Evolutionary conservation across 2,797 vertebrate species (phyloP).

Genomic region (Ctenopoma kingsleyae): DNA sequence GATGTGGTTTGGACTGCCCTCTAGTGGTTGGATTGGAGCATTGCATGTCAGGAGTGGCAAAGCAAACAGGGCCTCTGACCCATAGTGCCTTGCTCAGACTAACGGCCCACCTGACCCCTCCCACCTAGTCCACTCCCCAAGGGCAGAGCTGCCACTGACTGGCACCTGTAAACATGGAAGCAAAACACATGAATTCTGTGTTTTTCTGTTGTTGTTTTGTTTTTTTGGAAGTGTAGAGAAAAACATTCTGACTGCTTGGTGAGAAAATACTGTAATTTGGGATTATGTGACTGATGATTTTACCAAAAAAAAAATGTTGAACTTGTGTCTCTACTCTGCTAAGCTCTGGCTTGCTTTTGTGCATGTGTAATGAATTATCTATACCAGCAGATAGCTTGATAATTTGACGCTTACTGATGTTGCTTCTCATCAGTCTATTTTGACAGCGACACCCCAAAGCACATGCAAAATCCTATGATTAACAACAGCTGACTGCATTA

Average conservation of each 20-base stretch:
- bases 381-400: slow-evolving; percentile 47
- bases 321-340: slow-evolving; percentile 72
- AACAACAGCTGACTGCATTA: slow-evolving; percentile 36
- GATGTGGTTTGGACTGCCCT: slow-evolving; percentile 64
- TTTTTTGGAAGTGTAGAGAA: slow-evolving; percentile 61
- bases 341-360: slow-evolving; percentile 74
- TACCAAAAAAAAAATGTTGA: slow-evolving; percentile 55
- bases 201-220: slow-evolving; percentile 49
- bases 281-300: slow-evolving; percentile 61
- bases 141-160: slow-evolving; percentile 42
- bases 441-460: slow-evolving; percentile 58
- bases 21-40: slow-evolving; percentile 63
- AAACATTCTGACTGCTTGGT: slow-evolving; percentile 74
- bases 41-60: slow-evolving; percentile 64
- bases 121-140: slow-evolving; percentile 44
- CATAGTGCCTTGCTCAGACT: slow-evolving; percentile 81
- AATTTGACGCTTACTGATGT: slow-evolving; percentile 50
- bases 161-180: slow-evolving; percentile 30
- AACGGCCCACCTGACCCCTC: slow-evolving; percentile 63
- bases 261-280: slow-evolving; percentile 77
- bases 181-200: slow-evolving; percentile 22
- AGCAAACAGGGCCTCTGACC: slow-evolving; percentile 61
- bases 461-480: slow-evolving; percentile 47
- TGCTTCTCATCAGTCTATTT: slow-evolving; percentile 45
- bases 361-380: slow-evolving; percentile 61